These are phyloP conservation scores for Manis crassicaudata DNA, from an alignment of 2,797 vertebrate species.

Conservation along the genomic window DNA sequence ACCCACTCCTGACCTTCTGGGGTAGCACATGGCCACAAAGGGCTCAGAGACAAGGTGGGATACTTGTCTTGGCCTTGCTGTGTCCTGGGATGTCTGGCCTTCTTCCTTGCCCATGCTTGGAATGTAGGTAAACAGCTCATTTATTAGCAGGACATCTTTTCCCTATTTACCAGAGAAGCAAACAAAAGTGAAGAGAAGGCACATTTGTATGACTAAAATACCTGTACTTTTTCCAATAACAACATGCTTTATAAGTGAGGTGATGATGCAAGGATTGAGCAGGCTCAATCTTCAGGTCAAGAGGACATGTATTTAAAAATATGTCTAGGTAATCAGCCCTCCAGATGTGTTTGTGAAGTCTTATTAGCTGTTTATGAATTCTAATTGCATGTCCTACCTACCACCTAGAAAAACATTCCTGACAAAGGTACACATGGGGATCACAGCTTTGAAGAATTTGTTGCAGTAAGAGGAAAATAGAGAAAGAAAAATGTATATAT, in stretches of 20 bases:
- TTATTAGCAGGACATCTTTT: not conserved
- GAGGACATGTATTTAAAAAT: not conserved
- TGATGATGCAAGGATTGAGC: not conserved
- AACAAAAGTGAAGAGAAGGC: not conserved
- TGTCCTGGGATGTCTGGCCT: not conserved
- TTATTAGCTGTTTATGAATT: slow-evolving; percentile 13
- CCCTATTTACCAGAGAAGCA: not conserved
- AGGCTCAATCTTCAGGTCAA: slow-evolving; percentile 30
- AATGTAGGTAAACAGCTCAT: not conserved
- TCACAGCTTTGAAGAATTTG: not conserved
- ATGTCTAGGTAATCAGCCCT: not conserved
- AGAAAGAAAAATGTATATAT: not conserved
- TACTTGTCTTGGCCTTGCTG: rapidly evolving
- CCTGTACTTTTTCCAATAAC: not conserved
- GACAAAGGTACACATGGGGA: not conserved
- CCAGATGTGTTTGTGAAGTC: not conserved
- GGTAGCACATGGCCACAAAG: too few relatives aligned
- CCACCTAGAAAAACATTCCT: not conserved
- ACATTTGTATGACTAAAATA: not conserved
- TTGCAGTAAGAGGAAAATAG: not conserved
- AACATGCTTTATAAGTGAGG: not conserved
- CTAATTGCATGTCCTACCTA: not conserved
- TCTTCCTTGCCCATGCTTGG: not conserved
- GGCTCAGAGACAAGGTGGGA: not conserved
- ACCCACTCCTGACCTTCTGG: not conserved